Base-by-base conservation (phyloP, 2,888 invertebrate genomes). In the Phyllotreta striolata region DNA sequence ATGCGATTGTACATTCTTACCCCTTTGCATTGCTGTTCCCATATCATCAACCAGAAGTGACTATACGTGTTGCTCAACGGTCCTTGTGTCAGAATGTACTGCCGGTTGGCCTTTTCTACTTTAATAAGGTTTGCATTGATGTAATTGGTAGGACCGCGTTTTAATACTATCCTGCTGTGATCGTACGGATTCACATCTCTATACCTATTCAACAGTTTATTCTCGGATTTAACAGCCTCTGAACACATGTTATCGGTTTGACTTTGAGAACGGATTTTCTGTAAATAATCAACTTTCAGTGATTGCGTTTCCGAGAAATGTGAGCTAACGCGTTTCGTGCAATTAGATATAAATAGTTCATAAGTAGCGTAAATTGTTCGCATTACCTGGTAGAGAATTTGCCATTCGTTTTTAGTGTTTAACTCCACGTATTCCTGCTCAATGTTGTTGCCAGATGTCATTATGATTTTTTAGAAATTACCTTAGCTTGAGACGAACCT, bases 1-100 rank as follows among this genome's bases (percentile, higher is more conserved):
- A 7, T n/a, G 1, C 10, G 9, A 41, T n/a, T 41, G 41, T 41
- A 6, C 41, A 9, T 13, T 55, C 65, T 65, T 58, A 65, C 65
- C 39, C 93, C 96, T 81, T 88, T 90, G 71, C 90, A 89, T 70
- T 91, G 88, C 82, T 97, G 96, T 83, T 98, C 96, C 97, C 97
- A 98, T 13, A 96, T 89, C 97, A 98, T 98, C 62, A 95, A 83
- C 98, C 98, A 98, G 82, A 98, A 98, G 80, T 98, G 97, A 63
- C 91, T 90, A 54, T 92, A 88, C 14, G 98, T 98, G 77, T 88
- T 87, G 65, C 88, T 86, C 66, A 98, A 84, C 6, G 98, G 98
- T 59, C 98, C 98, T 86, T 98, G 94, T n/a, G 97, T 96, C 66
- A 97, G 83, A 74, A 98, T 97, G 80, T 98, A 98, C 78, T 90